These are phyloP conservation scores for Pelodytes ibericus DNA, from an alignment of 2,797 vertebrate species.

Conservation along the genomic window DNA sequence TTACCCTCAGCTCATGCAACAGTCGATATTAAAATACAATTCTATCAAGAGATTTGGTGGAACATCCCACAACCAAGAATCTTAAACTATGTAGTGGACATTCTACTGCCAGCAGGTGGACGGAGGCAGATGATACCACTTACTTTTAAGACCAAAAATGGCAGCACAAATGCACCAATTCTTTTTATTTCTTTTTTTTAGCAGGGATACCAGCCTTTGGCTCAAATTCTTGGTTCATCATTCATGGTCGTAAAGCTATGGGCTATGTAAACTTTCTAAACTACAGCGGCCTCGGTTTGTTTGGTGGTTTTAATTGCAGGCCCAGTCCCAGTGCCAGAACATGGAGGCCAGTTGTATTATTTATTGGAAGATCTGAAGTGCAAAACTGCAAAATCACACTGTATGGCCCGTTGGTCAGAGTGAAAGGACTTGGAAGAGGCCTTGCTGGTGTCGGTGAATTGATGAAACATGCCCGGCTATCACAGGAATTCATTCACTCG, in stretches of 20 bases:
- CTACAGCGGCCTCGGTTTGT: constrained; percentile 5
- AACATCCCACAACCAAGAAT: too few relatives aligned
- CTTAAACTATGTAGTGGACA: too few relatives aligned
- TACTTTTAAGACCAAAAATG: background rate
- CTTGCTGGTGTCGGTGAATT: constrained; percentile 29
- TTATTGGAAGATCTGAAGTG: constrained; percentile 42
- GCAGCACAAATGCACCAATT: background rate
- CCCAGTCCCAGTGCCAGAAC: constrained; percentile 29
- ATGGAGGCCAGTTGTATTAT: constrained; percentile 39
- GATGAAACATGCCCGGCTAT: constrained; percentile 43
- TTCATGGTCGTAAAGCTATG: background rate
- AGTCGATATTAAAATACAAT: too few relatives aligned
- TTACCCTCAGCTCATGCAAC: too few relatives aligned
- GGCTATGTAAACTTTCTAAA: constrained; percentile 23
- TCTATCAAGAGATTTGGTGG: too few relatives aligned
- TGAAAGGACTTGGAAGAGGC: constrained; percentile 21
- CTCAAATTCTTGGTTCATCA: background rate
- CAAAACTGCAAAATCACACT: constrained; percentile 47
- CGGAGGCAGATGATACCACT: background rate
- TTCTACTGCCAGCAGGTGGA: constrained; percentile 27
- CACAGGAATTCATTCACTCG: constrained; percentile 28
- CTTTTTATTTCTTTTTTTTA: background rate
- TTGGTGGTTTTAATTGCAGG: constrained; percentile 46
- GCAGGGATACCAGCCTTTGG: too few relatives aligned
- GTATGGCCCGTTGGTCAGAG: background rate